Evolutionary conservation across 2,888 invertebrate species (phyloP), one percentile per base, ranked within the genome.

Genomic region (Acrobeloides nanus): DNA sequence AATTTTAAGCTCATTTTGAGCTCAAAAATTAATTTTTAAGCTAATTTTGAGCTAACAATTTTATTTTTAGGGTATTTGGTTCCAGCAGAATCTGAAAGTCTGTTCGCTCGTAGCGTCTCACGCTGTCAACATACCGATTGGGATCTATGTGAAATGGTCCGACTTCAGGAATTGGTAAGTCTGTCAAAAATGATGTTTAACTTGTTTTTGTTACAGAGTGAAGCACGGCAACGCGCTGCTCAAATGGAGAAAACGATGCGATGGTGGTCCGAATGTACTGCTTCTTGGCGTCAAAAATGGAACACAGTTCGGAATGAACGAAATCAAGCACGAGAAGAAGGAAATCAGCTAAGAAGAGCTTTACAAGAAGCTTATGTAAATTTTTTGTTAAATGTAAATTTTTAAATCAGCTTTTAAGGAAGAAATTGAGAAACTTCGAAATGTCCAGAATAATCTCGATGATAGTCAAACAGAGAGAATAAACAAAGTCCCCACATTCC

Each of bases 161-260:
- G 82, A 10, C 80, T 82, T 67, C 79, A 88, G 38, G 93, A 95
- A 74, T 78, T 95, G n/a, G n/a, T n/a, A n/a, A n/a, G n/a, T n/a
- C n/a, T n/a, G n/a, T n/a, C n/a, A n/a, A n/a, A n/a, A n/a, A n/a
- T n/a, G n/a, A n/a, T n/a, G n/a, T n/a, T n/a, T n/a, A n/a, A n/a
- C n/a, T n/a, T n/a, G n/a, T n/a, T n/a, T n/a, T n/a, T n/a, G n/a
- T n/a, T n/a, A n/a, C n/a, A n/a, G n/a, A n/a, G n/a, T n/a, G n/a
- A n/a, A n/a, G n/a, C n/a, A n/a, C n/a, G n/a, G n/a, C n/a, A n/a
- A n/a, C 78, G 93, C 55, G 89, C 90, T 15, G 85, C 89, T 0
- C 93, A 95, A 77, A 95, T 95, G 95, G 95, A 95, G 75, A 93
- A 93, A 76, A 95, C 93, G 0, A 93, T 95, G 92, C 61, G 90